Conservation (phyloP, 2,888 invertebrate species). For the Lithophane socia region DNA sequence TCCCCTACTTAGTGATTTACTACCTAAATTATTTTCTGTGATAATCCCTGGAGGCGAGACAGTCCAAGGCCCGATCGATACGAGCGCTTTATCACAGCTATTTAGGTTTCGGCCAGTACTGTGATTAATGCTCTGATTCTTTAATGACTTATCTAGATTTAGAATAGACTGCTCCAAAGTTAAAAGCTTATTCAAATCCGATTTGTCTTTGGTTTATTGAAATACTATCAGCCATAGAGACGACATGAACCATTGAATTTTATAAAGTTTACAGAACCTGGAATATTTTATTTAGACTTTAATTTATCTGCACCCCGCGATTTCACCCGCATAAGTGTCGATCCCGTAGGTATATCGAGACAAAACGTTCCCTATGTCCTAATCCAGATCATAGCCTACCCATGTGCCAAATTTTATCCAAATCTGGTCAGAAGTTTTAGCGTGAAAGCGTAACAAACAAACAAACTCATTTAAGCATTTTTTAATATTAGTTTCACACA, state of each 20-base stretch:
- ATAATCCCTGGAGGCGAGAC: conserved; percentile 25
- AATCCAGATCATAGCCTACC: too few species aligned
- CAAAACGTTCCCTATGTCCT: too few species aligned
- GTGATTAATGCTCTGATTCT: conserved; percentile 14
- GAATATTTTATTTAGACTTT: not conserved
- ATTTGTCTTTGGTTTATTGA: not conserved
- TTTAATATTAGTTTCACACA: not conserved
- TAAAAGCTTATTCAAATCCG: not conserved
- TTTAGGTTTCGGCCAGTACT: not conserved
- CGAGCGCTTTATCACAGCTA: conserved; percentile 9
- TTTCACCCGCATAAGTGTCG: too few species aligned
- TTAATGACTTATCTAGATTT: conserved; percentile 24
- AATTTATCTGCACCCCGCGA: not conserved
- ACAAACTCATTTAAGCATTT: too few species aligned
- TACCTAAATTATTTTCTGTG: conserved; percentile 46
- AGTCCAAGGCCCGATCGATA: conserved; percentile 28
- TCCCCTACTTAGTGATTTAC: conserved; percentile 41
- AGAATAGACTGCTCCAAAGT: not conserved
- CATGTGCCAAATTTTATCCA: too few species aligned
- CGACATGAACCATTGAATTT: not conserved
- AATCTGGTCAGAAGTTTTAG: too few species aligned
- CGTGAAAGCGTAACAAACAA: too few species aligned
- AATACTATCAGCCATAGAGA: not conserved
- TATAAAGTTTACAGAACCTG: not conserved
- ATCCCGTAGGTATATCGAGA: too few species aligned